Percentiles rank a stretch among this genome's conserved stretches.
These are phyloP conservation scores for Leptinotarsa defecta DNA, from an alignment of 1,140 invertebrate genomes.

Conservation along the genomic window DNA sequence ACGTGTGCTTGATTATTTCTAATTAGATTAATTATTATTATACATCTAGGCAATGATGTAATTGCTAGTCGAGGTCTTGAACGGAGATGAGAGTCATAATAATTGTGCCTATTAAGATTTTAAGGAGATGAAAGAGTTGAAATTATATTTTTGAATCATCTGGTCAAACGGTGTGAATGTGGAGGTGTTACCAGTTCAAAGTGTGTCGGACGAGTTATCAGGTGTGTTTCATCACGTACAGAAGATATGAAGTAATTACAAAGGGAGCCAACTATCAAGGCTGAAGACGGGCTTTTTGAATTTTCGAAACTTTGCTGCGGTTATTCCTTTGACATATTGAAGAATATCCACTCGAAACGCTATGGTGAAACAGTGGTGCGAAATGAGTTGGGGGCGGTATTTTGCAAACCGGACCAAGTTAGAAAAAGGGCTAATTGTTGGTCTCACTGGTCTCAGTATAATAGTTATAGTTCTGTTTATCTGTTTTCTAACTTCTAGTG, in stretches of 20 bases:
- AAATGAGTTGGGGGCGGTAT: conserved; percentile 14
- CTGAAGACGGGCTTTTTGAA: too few species aligned
- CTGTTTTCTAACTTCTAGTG: conserved; percentile 7
- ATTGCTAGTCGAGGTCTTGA: background rate
- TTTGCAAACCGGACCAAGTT: conserved; percentile 24
- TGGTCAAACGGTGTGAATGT: background rate
- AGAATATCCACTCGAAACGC: too few species aligned
- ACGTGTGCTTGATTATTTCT: background rate
- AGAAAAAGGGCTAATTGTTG: conserved; percentile 31
- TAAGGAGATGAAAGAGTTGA: background rate
- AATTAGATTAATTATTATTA: conserved; percentile 7
- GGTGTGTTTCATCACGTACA: too few species aligned
- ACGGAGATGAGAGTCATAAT: background rate
- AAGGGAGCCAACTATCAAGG: too few species aligned
- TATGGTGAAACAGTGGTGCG: background rate
- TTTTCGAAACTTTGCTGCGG: too few species aligned
- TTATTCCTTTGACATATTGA: too few species aligned
- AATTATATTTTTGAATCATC: background rate
- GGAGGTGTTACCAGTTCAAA: background rate
- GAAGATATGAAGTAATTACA: too few species aligned
- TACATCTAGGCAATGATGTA: background rate
- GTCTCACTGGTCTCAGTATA: conserved; percentile 14
- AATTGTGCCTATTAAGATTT: conserved; percentile 3
- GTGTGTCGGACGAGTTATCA: too few species aligned
- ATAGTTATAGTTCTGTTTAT: conserved; percentile 18